Evolutionary conservation across 2,888 invertebrate genomes (phyloP).

Genomic region (Pharmacophagus antenor): DNA sequence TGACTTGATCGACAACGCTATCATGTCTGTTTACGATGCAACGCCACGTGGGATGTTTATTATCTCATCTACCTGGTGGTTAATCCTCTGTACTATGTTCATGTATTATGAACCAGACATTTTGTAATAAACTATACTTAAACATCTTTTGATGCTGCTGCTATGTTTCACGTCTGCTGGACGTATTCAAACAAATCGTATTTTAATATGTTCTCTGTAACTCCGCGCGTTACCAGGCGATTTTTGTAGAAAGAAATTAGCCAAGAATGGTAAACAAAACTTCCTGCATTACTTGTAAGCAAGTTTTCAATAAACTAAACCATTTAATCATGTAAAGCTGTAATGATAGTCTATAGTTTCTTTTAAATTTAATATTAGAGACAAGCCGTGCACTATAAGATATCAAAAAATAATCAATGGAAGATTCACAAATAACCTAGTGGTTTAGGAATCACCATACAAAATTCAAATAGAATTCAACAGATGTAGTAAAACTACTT

Average conservation of each 20-base stretch:
- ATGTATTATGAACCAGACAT: slow-evolving; percentile 55
- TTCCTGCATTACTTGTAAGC: neutral
- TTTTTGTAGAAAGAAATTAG: neutral
- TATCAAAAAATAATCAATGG: neutral
- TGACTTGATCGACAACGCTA: slow-evolving; percentile 36
- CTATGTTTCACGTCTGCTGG: slow-evolving; percentile 6
- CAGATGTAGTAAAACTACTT: too few relatives aligned
- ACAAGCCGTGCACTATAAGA: too few relatives aligned
- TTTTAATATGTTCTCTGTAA: neutral
- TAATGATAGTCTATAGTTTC: neutral
- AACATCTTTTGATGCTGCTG: slow-evolving; percentile 10
- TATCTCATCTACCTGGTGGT: slow-evolving; percentile 68
- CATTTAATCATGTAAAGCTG: neutral
- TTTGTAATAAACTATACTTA: slow-evolving; percentile 45
- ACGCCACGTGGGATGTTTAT: slow-evolving; percentile 63
- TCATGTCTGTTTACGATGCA: slow-evolving; percentile 35
- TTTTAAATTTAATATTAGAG: neutral
- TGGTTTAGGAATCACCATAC: too few relatives aligned
- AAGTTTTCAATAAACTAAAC: neutral
- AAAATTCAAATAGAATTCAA: too few relatives aligned
- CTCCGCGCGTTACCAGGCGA: neutral
- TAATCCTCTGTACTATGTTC: slow-evolving; percentile 65
- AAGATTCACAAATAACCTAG: neutral
- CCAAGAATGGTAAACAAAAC: neutral
- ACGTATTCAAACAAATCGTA: slow-evolving; percentile 22